These are phyloP conservation scores for Prionace glauca DNA, from an alignment of 2,797 vertebrate genomes.

Conservation along the genomic window DNA sequence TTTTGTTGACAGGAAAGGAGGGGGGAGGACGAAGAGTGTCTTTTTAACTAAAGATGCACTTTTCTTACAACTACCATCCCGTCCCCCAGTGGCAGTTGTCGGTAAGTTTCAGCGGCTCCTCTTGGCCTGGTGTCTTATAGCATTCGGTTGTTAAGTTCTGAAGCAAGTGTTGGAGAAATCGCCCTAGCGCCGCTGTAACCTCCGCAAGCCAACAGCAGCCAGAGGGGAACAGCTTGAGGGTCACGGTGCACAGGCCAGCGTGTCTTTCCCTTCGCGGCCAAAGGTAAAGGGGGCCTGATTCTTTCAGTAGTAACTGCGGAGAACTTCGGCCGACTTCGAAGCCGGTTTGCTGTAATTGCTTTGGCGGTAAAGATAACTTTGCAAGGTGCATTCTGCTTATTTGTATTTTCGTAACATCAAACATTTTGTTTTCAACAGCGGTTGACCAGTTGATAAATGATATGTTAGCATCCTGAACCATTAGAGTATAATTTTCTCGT, in stretches of 20 bases:
- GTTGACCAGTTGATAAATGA: background rate
- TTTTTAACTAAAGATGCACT: background rate
- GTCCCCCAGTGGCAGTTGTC: conserved; percentile 25
- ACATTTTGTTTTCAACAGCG: background rate
- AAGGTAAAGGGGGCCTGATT: conserved; percentile 12
- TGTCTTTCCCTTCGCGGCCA: background rate
- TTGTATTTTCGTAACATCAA: background rate
- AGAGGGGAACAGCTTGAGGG: background rate
- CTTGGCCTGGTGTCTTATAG: background rate
- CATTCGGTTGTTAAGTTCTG: too few species aligned
- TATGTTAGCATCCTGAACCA: background rate
- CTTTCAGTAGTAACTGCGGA: background rate
- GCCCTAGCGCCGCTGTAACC: background rate
- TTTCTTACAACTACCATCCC: background rate
- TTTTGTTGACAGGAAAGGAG: background rate
- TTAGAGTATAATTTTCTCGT: background rate
- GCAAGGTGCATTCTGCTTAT: background rate
- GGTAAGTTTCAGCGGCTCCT: background rate
- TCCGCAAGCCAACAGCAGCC: background rate
- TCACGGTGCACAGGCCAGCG: background rate
- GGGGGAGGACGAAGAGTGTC: background rate
- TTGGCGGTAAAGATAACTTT: background rate
- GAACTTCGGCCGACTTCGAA: background rate
- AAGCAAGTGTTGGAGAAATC: background rate
- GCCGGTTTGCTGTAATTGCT: background rate